Evolutionary conservation across 2,797 vertebrate genomes (phyloP).

Genomic region (Oreortyx pictus): DNA sequence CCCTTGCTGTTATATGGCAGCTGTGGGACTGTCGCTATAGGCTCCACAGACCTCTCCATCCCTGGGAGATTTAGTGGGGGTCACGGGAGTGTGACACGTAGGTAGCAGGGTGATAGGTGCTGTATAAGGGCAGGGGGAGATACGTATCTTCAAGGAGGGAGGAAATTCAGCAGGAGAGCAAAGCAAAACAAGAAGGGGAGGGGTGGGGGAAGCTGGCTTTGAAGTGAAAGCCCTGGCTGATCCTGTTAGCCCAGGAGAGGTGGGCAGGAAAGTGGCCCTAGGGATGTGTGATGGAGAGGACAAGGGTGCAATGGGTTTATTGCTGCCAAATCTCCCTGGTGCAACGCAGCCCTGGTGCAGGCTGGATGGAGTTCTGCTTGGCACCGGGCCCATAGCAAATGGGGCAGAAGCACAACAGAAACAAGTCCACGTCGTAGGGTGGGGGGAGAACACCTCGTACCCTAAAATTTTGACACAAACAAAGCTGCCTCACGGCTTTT

Average conservation of each 20-base stretch:
- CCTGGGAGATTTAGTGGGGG: background rate
- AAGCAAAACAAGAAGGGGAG: background rate
- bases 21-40: background rate
- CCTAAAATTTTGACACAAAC: background rate
- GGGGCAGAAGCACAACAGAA: background rate
- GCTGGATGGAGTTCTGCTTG: background rate
- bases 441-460: rapidly evolving
- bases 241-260: rapidly evolving
- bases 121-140: slow-evolving; percentile 28
- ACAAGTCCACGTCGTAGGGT: background rate
- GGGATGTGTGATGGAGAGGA: no score
- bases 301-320: background rate
- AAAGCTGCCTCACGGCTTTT: rapidly evolving
- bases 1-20: slow-evolving; percentile 49
- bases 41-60: background rate
- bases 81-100: background rate
- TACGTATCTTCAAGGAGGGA: slow-evolving; percentile 50
- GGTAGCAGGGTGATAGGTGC: background rate
- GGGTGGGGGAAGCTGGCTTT: background rate
- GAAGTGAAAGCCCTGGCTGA: slow-evolving; percentile 1
- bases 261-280: background rate
- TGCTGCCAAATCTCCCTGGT: background rate
- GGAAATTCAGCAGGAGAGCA: background rate
- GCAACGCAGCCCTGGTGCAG: background rate
- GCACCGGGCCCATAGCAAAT: background rate